phyloP scores from a whole-genome alignment of 2,888 invertebrate species.

The Eupithecia subfuscata region DNA sequence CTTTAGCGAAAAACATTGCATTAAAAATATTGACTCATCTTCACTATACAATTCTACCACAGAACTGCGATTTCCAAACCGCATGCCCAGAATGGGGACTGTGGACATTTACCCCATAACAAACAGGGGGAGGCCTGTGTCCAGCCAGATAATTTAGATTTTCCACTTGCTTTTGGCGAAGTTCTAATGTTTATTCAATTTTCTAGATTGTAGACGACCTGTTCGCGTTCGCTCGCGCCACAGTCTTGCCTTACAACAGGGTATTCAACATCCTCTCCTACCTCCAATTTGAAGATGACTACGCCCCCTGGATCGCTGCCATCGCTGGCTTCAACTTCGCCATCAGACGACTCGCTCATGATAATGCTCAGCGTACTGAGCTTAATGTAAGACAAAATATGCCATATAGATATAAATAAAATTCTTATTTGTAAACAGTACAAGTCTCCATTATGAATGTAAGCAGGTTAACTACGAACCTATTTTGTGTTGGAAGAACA shows the following conservation, averaged over 20 bases:
- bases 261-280: conserved; percentile 84
- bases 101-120: background rate
- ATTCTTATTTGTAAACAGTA: too few relatives aligned
- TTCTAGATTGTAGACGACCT: conserved; percentile 86
- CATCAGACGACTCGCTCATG: conserved; percentile 72
- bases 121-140: background rate
- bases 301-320: conserved; percentile 88
- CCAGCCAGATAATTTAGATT: background rate
- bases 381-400: conserved; percentile 56
- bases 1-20: background rate
- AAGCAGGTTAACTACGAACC: too few relatives aligned
- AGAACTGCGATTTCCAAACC: background rate
- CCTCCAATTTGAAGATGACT: conserved; percentile 85
- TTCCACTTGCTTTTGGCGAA: background rate
- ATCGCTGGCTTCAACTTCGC: conserved; percentile 78
- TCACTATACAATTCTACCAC: background rate
- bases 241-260: conserved; percentile 73
- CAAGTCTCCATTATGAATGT: too few relatives aligned
- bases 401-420: too few relatives aligned
- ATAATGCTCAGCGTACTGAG: conserved; percentile 50
- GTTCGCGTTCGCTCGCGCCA: conserved; percentile 83
- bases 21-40: background rate
- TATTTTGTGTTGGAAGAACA: too few relatives aligned
- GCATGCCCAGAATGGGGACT: background rate
- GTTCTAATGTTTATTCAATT: background rate